Evolutionary conservation across 2,113 vertebrate species (phyloP).

Genomic region (Pao palembangensis): DNA sequence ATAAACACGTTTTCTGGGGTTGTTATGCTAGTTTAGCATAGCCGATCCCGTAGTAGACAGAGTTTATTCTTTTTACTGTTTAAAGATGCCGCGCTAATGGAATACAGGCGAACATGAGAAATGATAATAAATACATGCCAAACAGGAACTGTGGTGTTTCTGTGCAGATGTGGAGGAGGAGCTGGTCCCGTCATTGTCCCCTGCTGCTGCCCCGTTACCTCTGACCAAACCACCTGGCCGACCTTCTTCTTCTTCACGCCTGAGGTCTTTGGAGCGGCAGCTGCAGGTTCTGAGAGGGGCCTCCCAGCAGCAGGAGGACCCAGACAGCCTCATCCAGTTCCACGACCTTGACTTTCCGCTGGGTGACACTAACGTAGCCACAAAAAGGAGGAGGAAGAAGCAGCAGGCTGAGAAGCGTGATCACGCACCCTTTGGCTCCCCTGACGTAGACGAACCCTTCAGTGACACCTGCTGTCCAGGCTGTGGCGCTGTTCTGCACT

Average conservation of each 20-base stretch:
- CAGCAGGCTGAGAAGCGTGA: constrained; percentile 1
- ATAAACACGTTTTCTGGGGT: too few species aligned
- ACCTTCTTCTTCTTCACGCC: constrained; percentile 8
- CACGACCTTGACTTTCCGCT: constrained; percentile 60
- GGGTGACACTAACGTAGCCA: constrained; percentile 5
- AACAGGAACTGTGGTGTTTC: too few species aligned
- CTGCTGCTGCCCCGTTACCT: neutral
- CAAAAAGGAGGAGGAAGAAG: constrained; percentile 44
- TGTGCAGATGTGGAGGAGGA: constrained; percentile 35
- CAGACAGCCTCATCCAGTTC: constrained; percentile 58
- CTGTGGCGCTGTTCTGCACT: constrained; percentile 86
- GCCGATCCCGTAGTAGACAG: too few species aligned
- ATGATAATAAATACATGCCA: too few species aligned
- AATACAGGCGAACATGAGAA: too few species aligned
- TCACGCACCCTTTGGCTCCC: constrained; percentile 62
- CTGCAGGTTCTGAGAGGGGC: constrained; percentile 30
- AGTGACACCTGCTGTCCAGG: constrained; percentile 78
- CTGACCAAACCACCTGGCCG: neutral
- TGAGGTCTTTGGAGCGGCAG: constrained; percentile 48
- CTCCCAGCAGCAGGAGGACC: constrained; percentile 1
- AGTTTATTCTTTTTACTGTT: too few species aligned
- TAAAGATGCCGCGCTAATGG: too few species aligned
- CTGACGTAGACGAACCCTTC: constrained; percentile 59
- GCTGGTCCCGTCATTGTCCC: neutral
- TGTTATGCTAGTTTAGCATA: too few species aligned